Conservation (phyloP, 1,140 invertebrate genomes). For the Ceratosolen solmsi region DNA sequence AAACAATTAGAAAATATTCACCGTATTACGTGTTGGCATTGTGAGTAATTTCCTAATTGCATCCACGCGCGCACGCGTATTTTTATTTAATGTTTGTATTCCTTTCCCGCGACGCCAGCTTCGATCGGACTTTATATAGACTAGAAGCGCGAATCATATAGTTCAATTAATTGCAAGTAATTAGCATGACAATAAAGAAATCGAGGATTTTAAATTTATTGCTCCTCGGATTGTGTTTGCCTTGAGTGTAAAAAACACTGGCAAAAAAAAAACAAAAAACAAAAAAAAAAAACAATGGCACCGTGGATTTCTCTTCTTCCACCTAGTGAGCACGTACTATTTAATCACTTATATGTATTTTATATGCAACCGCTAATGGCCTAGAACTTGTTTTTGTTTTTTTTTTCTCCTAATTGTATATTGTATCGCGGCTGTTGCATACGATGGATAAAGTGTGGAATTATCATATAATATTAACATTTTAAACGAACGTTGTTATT, state of each 20-base stretch:
- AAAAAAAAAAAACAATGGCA: neutral
- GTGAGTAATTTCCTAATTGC: slow-evolving; percentile 42
- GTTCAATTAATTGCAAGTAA: neutral
- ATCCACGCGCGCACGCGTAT: neutral
- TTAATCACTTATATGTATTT: neutral
- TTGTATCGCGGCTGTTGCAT: neutral
- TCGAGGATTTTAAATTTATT: slow-evolving; percentile 25
- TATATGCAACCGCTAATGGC: neutral
- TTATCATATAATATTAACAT: neutral
- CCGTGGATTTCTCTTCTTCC: neutral
- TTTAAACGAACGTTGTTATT: neutral
- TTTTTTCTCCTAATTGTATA: neutral
- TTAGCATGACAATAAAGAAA: slow-evolving; percentile 44
- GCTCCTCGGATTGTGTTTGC: neutral
- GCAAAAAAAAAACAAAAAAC: slow-evolving; percentile 14
- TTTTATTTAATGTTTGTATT: slow-evolving; percentile 13
- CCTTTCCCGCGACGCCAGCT: neutral
- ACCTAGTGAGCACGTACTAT: neutral
- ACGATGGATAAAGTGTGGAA: neutral
- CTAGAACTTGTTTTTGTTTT: slow-evolving; percentile 11
- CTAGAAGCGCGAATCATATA: neutral
- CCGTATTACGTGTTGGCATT: neutral
- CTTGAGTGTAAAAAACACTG: slow-evolving; percentile 3
- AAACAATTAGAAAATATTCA: slow-evolving; percentile 42
- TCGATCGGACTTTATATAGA: slow-evolving; percentile 32